phyloP scores from a whole-genome alignment of 2,113 vertebrate genomes.

The Oriolus oriolus region DNA sequence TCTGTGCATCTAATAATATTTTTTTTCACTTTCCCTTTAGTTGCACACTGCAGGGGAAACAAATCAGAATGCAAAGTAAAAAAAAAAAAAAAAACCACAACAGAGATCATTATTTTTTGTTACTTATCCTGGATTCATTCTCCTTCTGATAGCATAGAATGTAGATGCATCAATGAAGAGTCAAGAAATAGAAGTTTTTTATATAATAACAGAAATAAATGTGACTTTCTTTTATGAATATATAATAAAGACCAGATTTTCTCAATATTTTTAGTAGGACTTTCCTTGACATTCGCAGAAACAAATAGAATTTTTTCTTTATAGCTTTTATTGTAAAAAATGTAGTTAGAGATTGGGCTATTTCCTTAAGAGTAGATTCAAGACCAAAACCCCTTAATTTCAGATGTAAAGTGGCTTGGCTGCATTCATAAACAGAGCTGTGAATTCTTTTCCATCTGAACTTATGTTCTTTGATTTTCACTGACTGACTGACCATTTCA shows the following conservation, averaged over 20 bases:
- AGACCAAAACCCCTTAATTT: conserved; percentile 3
- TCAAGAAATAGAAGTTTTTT: not conserved
- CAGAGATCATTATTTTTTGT: not conserved
- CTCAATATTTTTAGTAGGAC: not conserved
- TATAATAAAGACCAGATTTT: not conserved
- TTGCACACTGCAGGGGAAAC: not conserved
- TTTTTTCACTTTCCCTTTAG: not conserved
- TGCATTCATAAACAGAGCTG: conserved; percentile 32
- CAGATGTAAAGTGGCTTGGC: conserved; percentile 37
- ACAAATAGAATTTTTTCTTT: not conserved
- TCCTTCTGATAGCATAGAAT: not conserved
- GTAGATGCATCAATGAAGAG: not conserved
- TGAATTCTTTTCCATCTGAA: conserved; percentile 21
- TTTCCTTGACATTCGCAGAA: not conserved
- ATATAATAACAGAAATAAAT: not conserved
- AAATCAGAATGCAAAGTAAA: not conserved
- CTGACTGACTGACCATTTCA: conserved; percentile 36
- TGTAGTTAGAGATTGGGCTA: not conserved
- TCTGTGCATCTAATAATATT: not conserved
- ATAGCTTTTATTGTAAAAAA: not conserved
- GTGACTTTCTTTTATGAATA: not conserved
- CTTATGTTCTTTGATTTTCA: conserved; percentile 46
- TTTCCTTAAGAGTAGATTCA: not conserved
- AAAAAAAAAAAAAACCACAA: not conserved
- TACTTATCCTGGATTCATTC: not conserved